These are phyloP conservation scores for Pseudomyrmex gracilis DNA, from an alignment of 1,140 invertebrate species.

Conservation along the genomic window DNA sequence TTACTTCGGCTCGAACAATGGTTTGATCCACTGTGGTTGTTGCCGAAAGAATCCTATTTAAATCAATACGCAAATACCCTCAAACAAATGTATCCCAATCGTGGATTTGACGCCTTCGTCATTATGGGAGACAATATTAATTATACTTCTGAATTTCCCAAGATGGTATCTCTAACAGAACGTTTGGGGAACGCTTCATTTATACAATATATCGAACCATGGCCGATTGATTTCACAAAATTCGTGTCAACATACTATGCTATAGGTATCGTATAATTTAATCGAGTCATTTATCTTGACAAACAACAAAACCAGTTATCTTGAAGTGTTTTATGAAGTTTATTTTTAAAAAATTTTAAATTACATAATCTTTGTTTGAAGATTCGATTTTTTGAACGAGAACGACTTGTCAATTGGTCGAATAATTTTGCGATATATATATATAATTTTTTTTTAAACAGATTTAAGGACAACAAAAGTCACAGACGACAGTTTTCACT, in stretches of 20 bases:
- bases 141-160: constrained; percentile 88
- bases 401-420: background rate
- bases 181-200: constrained; percentile 85
- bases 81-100: constrained; percentile 87
- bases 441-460: constrained; percentile 61
- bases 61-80: constrained; percentile 87
- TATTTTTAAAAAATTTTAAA: background rate
- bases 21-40: constrained; percentile 92
- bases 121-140: constrained; percentile 89
- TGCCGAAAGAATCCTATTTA: constrained; percentile 90
- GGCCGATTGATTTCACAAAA: constrained; percentile 88
- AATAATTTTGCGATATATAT: background rate
- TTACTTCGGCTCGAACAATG: constrained; percentile 89
- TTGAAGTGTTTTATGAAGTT: no score
- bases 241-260: constrained; percentile 86
- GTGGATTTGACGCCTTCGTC: constrained; percentile 88
- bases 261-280: constrained; percentile 77
- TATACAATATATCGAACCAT: constrained; percentile 87
- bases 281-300: background rate
- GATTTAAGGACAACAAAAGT: constrained; percentile 78
- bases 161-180: constrained; percentile 87
- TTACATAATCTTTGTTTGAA: background rate
- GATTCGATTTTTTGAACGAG: background rate
- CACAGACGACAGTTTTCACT: constrained; percentile 86
- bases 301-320: background rate